A percentile compares a stretch with the other conserved stretches of the same genome.
These are phyloP conservation scores for Andrena chrysosceles DNA, from an alignment of 2,888 invertebrate genomes.

Conservation along the genomic window DNA sequence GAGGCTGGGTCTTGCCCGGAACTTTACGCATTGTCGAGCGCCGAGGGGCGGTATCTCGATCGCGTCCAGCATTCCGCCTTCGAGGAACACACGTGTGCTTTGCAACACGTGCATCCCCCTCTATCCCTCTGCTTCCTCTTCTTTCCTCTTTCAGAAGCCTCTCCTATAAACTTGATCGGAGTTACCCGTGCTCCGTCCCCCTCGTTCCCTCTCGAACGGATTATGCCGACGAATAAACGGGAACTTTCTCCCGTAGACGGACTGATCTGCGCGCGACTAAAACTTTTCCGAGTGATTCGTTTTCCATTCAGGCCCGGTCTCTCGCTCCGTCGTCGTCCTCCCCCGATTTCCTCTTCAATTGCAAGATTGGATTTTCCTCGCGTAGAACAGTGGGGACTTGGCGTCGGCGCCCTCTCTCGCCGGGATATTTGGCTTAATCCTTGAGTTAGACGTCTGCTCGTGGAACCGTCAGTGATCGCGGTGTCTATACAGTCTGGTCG, in stretches of 20 bases:
- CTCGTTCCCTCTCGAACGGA: conserved; percentile 38
- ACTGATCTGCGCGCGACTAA: conserved; percentile 59
- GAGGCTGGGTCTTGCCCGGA: conserved; percentile 26
- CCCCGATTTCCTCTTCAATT: conserved; percentile 53
- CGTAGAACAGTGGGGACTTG: conserved; percentile 19
- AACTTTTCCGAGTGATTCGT: conserved; percentile 75
- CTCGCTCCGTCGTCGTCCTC: conserved; percentile 24
- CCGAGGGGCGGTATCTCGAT: conserved; percentile 37
- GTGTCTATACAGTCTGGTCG: conserved; percentile 45
- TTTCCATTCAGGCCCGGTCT: conserved; percentile 63
- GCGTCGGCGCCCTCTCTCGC: conserved; percentile 18
- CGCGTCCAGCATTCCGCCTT: conserved; percentile 28
- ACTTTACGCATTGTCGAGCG: conserved; percentile 56
- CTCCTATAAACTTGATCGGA: conserved; percentile 40
- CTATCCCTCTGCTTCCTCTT: not conserved
- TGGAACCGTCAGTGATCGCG: conserved; percentile 42
- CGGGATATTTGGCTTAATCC: conserved; percentile 66
- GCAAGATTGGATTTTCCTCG: conserved; percentile 69
- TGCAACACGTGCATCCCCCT: not conserved
- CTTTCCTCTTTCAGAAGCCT: conserved; percentile 14
- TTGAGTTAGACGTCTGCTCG: conserved; percentile 54
- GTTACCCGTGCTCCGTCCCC: conserved; percentile 1
- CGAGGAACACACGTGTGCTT: conserved; percentile 22
- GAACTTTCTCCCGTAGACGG: conserved; percentile 60
- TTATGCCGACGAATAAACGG: conserved; percentile 66